Conservation (phyloP, 1,140 invertebrate genomes). For the Drosophila truncata region DNA sequence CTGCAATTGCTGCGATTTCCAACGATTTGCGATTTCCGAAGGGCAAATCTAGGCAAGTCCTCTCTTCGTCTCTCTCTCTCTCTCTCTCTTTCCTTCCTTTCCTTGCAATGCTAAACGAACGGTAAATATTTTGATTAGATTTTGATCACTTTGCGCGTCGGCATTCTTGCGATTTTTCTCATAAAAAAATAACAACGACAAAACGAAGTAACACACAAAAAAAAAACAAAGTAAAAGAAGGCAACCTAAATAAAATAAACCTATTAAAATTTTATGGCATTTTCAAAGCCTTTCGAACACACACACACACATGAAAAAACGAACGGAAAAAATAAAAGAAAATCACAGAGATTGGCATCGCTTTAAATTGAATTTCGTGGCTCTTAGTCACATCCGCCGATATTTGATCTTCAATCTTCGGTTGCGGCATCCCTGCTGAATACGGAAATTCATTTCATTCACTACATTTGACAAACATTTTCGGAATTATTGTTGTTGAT, state of each 20-base stretch:
- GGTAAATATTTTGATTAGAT: constrained; percentile 52
- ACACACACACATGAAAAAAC: constrained; percentile 13
- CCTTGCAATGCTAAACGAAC: constrained; percentile 25
- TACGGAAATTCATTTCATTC: background rate
- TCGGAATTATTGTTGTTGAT: constrained; percentile 21
- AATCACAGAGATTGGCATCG: constrained; percentile 26
- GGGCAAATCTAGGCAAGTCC: background rate
- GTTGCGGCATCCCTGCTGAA: background rate
- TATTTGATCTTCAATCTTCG: constrained; percentile 9
- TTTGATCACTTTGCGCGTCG: constrained; percentile 30
- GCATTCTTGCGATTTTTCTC: constrained; percentile 50
- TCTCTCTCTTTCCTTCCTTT: too few relatives aligned
- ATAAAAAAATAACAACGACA: constrained; percentile 16
- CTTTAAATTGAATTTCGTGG: constrained; percentile 41
- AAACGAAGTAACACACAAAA: constrained; percentile 16
- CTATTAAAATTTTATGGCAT: constrained; percentile 60
- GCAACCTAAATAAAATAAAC: constrained; percentile 54
- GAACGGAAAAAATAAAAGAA: constrained; percentile 7
- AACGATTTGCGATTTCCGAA: constrained; percentile 18
- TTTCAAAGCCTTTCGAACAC: constrained; percentile 53
- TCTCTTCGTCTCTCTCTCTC: background rate
- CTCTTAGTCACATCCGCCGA: constrained; percentile 39
- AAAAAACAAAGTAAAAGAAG: constrained; percentile 21
- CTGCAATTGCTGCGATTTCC: constrained; percentile 30
- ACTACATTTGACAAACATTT: constrained; percentile 22